phyloP scores from a whole-genome alignment of 2,113 vertebrate genomes.

The Lutjanus erythropterus region DNA sequence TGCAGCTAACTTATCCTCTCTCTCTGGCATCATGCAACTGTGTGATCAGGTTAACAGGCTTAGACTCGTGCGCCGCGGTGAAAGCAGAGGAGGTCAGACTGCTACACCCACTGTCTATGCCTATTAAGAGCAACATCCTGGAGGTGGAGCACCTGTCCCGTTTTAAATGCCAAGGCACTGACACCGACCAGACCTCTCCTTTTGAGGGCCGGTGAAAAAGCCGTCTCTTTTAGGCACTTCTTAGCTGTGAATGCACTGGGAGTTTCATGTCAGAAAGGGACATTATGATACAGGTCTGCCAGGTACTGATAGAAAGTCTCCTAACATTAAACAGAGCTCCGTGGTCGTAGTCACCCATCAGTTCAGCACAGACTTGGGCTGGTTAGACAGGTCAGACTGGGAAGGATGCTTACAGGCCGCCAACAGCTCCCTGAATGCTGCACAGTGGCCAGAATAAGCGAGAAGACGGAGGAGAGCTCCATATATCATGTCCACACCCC shows the following conservation, averaged over 20 bases:
- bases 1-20: slow-evolving; percentile 2
- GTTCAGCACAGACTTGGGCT: slow-evolving; percentile 21
- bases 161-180: slow-evolving; percentile 58
- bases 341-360: slow-evolving; percentile 38
- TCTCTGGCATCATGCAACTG: slow-evolving; percentile 9
- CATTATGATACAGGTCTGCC: slow-evolving; percentile 46
- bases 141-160: slow-evolving; percentile 66
- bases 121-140: slow-evolving; percentile 60
- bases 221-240: slow-evolving; percentile 8
- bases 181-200: slow-evolving; percentile 38
- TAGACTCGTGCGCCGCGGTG: slow-evolving; percentile 22
- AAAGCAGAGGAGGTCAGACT: slow-evolving; percentile 37
- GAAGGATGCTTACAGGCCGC: slow-evolving; percentile 32
- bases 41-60: slow-evolving; percentile 48
- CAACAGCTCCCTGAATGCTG: slow-evolving; percentile 26
- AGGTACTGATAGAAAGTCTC: slow-evolving; percentile 51
- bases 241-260: slow-evolving; percentile 44
- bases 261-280: slow-evolving; percentile 66
- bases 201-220: slow-evolving; percentile 17
- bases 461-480: slow-evolving; percentile 8
- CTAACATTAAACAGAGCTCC: slow-evolving; percentile 46
- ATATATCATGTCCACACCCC: slow-evolving; percentile 47
- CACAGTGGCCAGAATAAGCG: slow-evolving; percentile 29
- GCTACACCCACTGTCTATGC: slow-evolving; percentile 45
- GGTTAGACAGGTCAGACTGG: slow-evolving; percentile 30